A percentile compares a stretch with the other conserved stretches of the same genome.
These are phyloP conservation scores for Tribolium castaneum DNA, from an alignment of 1,140 invertebrate genomes.

Conservation along the genomic window DNA sequence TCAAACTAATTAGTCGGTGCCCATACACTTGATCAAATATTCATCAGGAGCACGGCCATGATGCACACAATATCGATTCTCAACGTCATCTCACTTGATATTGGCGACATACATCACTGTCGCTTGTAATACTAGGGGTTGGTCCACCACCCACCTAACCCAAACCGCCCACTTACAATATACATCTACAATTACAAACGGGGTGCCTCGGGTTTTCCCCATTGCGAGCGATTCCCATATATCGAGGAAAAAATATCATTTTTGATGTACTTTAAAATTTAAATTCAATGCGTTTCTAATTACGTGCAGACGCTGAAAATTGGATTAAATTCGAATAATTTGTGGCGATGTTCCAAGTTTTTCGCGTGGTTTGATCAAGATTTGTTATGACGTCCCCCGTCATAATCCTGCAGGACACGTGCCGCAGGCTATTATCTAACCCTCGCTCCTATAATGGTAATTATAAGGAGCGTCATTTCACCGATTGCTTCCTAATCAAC, in stretches of 20 bases:
- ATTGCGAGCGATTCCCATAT: too few species aligned
- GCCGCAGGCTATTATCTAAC: not conserved
- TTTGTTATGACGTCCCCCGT: slow-evolving; percentile 37
- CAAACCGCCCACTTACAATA: slow-evolving; percentile 6
- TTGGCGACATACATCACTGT: slow-evolving; percentile 54
- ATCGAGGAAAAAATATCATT: too few species aligned
- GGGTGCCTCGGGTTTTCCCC: not conserved
- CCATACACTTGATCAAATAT: slow-evolving; percentile 44
- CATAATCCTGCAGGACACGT: slow-evolving; percentile 18
- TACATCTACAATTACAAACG: slow-evolving; percentile 29
- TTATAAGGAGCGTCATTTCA: slow-evolving; percentile 13
- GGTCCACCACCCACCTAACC: slow-evolving; percentile 34
- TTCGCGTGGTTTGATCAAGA: slow-evolving; percentile 32
- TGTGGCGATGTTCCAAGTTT: slow-evolving; percentile 9
- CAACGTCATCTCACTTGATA: slow-evolving; percentile 49
- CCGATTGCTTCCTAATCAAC: not conserved
- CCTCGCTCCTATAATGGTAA: not conserved
- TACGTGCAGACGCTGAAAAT: slow-evolving; percentile 14
- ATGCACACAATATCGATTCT: slow-evolving; percentile 47
- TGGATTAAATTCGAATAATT: slow-evolving; percentile 14
- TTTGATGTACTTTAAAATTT: too few species aligned
- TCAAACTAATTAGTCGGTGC: not conserved
- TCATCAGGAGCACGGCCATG: slow-evolving; percentile 29
- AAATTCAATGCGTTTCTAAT: slow-evolving; percentile 12
- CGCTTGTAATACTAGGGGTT: slow-evolving; percentile 46